phyloP scores from a whole-genome alignment of 2,113 vertebrate genomes.

The Chionis minor region DNA sequence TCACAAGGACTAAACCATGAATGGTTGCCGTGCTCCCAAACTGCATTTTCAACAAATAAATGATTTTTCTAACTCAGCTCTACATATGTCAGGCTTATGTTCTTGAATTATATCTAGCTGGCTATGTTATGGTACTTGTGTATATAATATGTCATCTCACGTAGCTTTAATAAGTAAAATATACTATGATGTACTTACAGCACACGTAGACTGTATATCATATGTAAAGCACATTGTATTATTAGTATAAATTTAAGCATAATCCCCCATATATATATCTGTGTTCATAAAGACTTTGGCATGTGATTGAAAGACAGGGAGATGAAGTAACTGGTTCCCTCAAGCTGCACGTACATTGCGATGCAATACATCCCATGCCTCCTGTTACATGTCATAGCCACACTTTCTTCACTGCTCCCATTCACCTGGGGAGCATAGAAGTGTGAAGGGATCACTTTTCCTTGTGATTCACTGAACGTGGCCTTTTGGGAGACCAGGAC shows the following conservation, averaged over 20 bases:
- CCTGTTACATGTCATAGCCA: background rate
- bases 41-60: background rate
- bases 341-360: background rate
- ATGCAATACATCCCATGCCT: background rate
- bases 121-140: background rate
- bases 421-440: background rate
- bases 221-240: background rate
- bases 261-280: rapidly evolving
- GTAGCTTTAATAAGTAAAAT: background rate
- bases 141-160: background rate
- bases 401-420: background rate
- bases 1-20: background rate
- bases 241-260: background rate
- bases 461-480: background rate
- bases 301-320: background rate
- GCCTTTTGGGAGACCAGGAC: background rate
- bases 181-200: background rate
- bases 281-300: background rate
- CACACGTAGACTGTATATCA: background rate
- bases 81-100: background rate
- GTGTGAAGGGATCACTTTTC: background rate
- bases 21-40: background rate
- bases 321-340: background rate
- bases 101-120: background rate
- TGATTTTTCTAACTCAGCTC: background rate